Evolutionary conservation across 2,888 invertebrate genomes (phyloP).

Genomic region (Archips crataeganus): DNA sequence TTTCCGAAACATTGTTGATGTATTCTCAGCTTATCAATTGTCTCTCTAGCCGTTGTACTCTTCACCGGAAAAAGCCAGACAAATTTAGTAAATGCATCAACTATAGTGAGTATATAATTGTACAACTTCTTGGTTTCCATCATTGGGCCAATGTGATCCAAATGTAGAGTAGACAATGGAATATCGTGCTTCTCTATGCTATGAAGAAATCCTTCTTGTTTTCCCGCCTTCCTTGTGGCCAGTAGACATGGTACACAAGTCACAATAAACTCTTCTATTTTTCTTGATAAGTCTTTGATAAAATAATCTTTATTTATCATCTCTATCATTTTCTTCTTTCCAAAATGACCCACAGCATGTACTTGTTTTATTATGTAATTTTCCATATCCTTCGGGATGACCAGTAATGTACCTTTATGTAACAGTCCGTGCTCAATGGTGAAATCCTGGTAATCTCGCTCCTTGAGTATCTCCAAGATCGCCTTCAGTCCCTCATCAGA

Average conservation of each 20-base stretch:
- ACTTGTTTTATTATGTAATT: background rate
- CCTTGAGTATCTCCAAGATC: background rate
- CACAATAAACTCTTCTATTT: slow-evolving; percentile 10
- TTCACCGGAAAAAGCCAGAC: slow-evolving; percentile 4
- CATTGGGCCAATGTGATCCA: slow-evolving; percentile 13
- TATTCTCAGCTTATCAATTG: slow-evolving; percentile 1
- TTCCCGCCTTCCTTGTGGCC: slow-evolving; percentile 2
- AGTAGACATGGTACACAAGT: slow-evolving; percentile 16
- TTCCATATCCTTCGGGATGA: slow-evolving; percentile 7
- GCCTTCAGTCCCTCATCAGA: slow-evolving; percentile 16
- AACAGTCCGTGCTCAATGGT: background rate
- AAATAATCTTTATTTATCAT: slow-evolving; percentile 13
- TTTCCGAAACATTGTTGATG: slow-evolving; percentile 3
- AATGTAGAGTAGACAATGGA: slow-evolving; percentile 7
- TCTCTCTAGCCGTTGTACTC: background rate
- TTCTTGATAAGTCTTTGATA: background rate
- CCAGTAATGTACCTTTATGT: background rate
- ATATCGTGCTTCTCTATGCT: slow-evolving; percentile 2
- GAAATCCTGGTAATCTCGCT: background rate
- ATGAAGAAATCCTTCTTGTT: slow-evolving; percentile 9
- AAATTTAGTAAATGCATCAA: slow-evolving; percentile 5
- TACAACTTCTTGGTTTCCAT: slow-evolving; percentile 8
- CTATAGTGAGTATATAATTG: slow-evolving; percentile 10
- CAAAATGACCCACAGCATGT: slow-evolving; percentile 3
- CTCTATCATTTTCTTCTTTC: slow-evolving; percentile 11